phyloP scores from a whole-genome alignment of 2,888 invertebrate genomes.

The Nomada lathburiana region DNA sequence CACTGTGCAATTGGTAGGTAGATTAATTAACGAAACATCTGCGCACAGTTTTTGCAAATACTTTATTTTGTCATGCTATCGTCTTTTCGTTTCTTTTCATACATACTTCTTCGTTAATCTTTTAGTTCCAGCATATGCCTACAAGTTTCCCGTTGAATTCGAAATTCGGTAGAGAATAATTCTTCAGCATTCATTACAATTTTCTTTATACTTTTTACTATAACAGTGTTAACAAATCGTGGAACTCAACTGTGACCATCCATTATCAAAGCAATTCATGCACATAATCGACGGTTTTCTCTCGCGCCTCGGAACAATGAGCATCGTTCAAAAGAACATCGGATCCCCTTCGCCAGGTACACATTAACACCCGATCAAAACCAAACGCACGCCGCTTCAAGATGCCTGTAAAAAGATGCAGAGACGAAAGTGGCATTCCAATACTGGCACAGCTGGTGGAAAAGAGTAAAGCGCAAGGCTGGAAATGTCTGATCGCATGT shows the following conservation, averaged over 20 bases:
- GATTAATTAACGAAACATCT: neutral
- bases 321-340: neutral
- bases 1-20: conserved; percentile 91
- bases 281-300: neutral
- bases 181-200: neutral
- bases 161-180: neutral
- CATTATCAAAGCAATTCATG: neutral
- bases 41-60: neutral
- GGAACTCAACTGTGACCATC: neutral
- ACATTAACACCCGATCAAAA: neutral
- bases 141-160: neutral
- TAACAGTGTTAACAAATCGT: conserved; percentile 9
- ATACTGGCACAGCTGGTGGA: neutral
- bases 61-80: too few relatives aligned
- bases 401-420: too few relatives aligned
- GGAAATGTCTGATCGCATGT: neutral
- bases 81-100: too few relatives aligned
- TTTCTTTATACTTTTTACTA: neutral
- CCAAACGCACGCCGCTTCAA: neutral
- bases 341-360: neutral
- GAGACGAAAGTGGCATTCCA: neutral
- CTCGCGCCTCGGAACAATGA: neutral
- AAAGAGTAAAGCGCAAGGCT: neutral
- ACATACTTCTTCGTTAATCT: neutral
- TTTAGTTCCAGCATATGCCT: neutral